Base-by-base conservation (phyloP, 1,140 invertebrate species). In the Drosophila miranda region DNA sequence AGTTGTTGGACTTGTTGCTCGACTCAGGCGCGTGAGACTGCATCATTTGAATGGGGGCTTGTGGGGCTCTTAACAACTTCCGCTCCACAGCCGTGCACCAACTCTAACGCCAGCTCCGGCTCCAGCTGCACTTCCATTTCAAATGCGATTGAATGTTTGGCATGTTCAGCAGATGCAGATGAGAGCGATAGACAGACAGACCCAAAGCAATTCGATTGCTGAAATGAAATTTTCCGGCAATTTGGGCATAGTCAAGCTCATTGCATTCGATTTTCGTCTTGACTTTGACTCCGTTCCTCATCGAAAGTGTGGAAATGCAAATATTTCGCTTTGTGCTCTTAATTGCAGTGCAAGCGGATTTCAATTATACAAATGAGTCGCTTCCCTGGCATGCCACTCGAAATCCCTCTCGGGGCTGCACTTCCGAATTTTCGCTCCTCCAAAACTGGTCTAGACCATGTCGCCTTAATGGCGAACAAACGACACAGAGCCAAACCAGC, bases 301-400 rank as follows among this genome's bases (percentile, higher is more conserved):
- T 68, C 42, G 68, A 77, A 73, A 70, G 58, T 60, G 55, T 43
- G 71, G 61, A 77, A 86, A 84, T 68, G 70, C 82, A 81, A 84
- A 86, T 60, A 86, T 81, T 77, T 84, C 67, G 55, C 86, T 84
- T 79, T 64, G 58, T 80, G 81, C 80, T 84, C 81, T 84, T 86
- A 81, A 84, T 84, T 84, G 81, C 77, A 77, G 76, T 73, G 73
- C 81, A 80, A 84, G 81, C 80, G 80, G 56, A 81, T 80, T 84
- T 86, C 77, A 86, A 84, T 84, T 86, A 84, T 81, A 81, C 77
- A 84, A 84, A 84, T 84, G 81, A 73, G 57, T 62, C 71, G 62
- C 68, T 81, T 75, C 66, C 70, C 56, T 53, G 57, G 49, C 72
- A 43, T 49, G 52, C 55, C 43, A 46, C 52, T 57, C 48, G 52